Evolutionary conservation across 2,797 vertebrate species (phyloP).

Genomic region (Acrossocheilus wenchowensis): DNA sequence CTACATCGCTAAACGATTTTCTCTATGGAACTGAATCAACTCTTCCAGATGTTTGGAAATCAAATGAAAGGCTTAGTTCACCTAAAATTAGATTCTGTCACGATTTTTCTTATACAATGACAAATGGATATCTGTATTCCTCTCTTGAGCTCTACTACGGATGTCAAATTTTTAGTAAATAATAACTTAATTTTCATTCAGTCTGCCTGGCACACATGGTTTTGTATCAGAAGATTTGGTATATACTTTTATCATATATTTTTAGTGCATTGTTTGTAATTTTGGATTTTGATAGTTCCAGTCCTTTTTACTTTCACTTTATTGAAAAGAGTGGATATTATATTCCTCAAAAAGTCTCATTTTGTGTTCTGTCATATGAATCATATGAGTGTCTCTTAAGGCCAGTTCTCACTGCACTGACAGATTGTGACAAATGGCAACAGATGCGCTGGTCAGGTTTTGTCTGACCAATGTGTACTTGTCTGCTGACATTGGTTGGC

Average conservation of each 20-base stretch:
- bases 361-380: background rate
- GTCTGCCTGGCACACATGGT: background rate
- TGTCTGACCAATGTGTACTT: background rate
- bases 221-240: background rate
- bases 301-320: background rate
- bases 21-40: background rate
- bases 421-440: background rate
- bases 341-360: background rate
- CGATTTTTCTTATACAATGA: background rate
- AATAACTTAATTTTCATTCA: background rate
- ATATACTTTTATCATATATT: background rate
- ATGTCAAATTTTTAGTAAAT: background rate
- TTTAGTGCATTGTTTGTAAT: background rate
- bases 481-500: background rate
- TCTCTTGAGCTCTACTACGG: background rate
- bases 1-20: background rate
- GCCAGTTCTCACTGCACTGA: background rate
- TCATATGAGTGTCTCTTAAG: background rate
- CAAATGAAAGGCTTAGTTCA: background rate
- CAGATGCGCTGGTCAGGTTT: background rate
- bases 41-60: background rate
- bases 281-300: background rate
- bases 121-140: background rate
- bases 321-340: background rate
- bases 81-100: background rate